These are phyloP conservation scores for Drosophila niveifrons DNA, from an alignment of 2,888 invertebrate species.

Conservation along the genomic window DNA sequence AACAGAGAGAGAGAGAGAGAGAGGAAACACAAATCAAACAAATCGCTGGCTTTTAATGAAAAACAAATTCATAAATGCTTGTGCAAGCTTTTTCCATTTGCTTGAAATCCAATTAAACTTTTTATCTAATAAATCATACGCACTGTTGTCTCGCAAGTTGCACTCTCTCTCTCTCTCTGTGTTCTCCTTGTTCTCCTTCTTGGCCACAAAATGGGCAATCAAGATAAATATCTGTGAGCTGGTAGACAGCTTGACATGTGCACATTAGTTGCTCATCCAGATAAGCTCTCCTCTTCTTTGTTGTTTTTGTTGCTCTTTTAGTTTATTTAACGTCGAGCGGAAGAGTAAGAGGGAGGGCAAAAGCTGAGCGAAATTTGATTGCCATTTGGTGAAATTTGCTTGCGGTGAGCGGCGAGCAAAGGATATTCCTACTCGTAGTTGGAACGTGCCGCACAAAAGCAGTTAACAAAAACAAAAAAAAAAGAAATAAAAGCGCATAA, in stretches of 20 bases:
- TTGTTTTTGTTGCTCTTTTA: constrained; percentile 14
- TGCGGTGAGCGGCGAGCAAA: background rate
- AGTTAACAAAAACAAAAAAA: constrained; percentile 22
- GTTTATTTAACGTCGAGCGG: constrained; percentile 36
- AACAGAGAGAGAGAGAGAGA: background rate
- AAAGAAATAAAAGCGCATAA: constrained; percentile 15
- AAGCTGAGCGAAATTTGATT: constrained; percentile 56
- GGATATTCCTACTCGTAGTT: background rate
- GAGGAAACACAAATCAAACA: constrained; percentile 36
- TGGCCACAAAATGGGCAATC: constrained; percentile 45
- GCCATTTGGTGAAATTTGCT: constrained; percentile 55
- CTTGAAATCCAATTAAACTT: constrained; percentile 78
- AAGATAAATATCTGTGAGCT: constrained; percentile 57
- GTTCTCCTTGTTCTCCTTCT: too few species aligned
- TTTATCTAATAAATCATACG: constrained; percentile 76
- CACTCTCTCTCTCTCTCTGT: background rate
- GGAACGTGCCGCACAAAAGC: constrained; percentile 49
- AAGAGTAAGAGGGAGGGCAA: background rate
- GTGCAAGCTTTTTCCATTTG: constrained; percentile 50
- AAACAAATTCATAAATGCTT: constrained; percentile 59
- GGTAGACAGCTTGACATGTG: constrained; percentile 57
- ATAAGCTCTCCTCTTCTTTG: constrained; percentile 44
- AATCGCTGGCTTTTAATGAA: constrained; percentile 63
- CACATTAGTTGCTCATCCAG: constrained; percentile 66
- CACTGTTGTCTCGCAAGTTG: constrained; percentile 56